Evolutionary conservation across 37 sponge, comb jelly and placozoan genomes (phyloP).

Genomic region (Ephydatia muelleri): DNA sequence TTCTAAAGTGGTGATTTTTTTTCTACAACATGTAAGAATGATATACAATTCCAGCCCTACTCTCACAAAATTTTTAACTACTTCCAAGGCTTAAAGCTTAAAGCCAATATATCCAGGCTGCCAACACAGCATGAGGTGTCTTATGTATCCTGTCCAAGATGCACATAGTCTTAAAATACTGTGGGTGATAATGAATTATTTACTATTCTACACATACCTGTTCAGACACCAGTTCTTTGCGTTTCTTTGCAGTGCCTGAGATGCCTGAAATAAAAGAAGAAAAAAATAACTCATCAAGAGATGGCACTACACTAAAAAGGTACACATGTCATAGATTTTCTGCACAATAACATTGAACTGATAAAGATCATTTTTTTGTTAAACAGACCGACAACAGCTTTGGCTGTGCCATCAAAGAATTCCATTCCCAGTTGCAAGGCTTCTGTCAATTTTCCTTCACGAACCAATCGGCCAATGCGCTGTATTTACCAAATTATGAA

Average conservation of each 20-base stretch:
- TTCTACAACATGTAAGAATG: too few species aligned
- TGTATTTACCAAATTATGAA: neutral
- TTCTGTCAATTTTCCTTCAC: constrained; percentile 54
- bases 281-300: neutral
- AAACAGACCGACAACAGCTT: constrained; percentile 61
- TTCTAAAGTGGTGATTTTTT: too few species aligned
- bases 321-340: neutral
- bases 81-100: too few species aligned
- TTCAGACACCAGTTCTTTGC: constrained; percentile 49
- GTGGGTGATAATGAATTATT: too few species aligned
- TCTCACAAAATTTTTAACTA: too few species aligned
- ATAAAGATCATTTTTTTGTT: neutral
- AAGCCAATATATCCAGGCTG: too few species aligned
- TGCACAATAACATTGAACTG: neutral
- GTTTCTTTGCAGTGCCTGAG: constrained; percentile 45
- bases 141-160: too few species aligned
- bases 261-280: constrained; percentile 33
- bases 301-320: neutral
- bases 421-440: constrained; percentile 67
- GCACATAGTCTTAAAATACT: too few species aligned
- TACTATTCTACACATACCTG: constrained; percentile 25
- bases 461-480: constrained; percentile 62
- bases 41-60: too few species aligned
- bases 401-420: constrained; percentile 66
- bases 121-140: too few species aligned